Conservation (phyloP, 53 echinoderm and acorn worm genomes). For the Zoroaster sp. region DNA sequence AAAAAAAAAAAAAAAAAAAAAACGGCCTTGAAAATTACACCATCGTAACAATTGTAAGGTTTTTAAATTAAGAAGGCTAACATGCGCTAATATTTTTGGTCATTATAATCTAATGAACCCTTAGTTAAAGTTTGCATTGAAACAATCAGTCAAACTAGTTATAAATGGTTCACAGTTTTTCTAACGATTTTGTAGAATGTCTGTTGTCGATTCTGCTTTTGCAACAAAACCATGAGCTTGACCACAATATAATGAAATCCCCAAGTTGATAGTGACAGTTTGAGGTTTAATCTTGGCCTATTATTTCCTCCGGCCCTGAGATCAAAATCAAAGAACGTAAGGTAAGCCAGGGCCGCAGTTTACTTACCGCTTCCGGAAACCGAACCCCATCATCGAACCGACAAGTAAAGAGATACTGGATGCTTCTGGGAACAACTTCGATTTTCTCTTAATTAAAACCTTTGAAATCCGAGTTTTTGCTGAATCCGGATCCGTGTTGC, state of each 20-base stretch:
- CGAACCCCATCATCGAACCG: constrained; percentile 26
- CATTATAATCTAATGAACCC: no score
- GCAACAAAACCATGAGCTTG: not conserved
- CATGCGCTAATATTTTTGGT: no score
- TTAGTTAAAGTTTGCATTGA: no score
- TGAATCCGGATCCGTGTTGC: constrained; percentile 17
- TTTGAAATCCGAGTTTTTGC: constrained; percentile 17
- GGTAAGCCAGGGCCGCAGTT: constrained; percentile 3
- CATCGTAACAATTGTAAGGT: no score
- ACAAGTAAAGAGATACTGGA: constrained; percentile 23
- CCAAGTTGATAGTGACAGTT: not conserved
- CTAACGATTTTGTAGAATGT: no score
- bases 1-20: no score
- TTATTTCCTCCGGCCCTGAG: not conserved
- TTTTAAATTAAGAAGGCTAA: no score
- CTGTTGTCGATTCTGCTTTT: not conserved
- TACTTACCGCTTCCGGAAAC: constrained; percentile 45
- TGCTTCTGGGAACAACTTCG: constrained; percentile 48
- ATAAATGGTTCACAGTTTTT: no score
- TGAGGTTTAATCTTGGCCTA: constrained; percentile 9
- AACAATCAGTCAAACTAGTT: no score
- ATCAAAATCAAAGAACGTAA: constrained; percentile 17
- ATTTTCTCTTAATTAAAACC: constrained; percentile 45
- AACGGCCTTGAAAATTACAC: no score
- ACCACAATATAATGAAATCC: not conserved